Conservation (phyloP, 2,113 vertebrate genomes). For the Semnornis frantzii region DNA sequence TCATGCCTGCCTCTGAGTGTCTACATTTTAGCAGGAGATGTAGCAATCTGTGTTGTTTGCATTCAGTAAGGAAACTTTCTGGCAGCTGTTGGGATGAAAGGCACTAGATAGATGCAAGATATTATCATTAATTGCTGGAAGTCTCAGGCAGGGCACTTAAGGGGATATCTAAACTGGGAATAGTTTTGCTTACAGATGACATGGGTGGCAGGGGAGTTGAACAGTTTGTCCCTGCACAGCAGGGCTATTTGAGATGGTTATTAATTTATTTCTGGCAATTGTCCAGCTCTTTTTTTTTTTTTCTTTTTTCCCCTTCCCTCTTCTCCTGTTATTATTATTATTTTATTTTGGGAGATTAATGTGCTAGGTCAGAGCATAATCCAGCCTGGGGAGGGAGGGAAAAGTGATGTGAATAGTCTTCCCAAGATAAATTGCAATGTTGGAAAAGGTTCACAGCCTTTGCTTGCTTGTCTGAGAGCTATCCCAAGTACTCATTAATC, state of each 20-base stretch:
- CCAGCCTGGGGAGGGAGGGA: slow-evolving; percentile 57
- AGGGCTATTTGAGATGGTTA: slow-evolving; percentile 67
- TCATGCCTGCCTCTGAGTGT: neutral
- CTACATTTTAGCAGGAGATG: neutral
- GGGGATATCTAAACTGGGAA: neutral
- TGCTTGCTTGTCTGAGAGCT: slow-evolving; percentile 77
- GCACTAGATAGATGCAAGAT: neutral
- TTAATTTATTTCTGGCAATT: slow-evolving; percentile 80
- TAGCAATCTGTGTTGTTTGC: neutral
- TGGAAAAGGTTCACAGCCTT: slow-evolving; percentile 81
- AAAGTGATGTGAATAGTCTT: slow-evolving; percentile 73
- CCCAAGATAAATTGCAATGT: slow-evolving; percentile 82
- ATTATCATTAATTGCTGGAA: neutral
- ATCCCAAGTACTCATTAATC: slow-evolving; percentile 81
- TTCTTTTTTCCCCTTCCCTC: neutral
- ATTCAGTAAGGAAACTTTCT: neutral
- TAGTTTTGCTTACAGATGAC: slow-evolving; percentile 39
- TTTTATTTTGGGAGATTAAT: slow-evolving; percentile 85
- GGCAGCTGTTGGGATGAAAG: neutral
- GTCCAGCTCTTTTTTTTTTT: slow-evolving; percentile 57
- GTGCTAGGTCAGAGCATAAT: slow-evolving; percentile 76
- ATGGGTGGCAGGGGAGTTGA: slow-evolving; percentile 52
- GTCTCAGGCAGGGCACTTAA: slow-evolving; percentile 34
- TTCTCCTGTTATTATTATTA: slow-evolving; percentile 70
- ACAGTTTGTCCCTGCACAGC: slow-evolving; percentile 40